Base-by-base conservation (phyloP, 2,797 vertebrate species). In the Psittacula derbiana region DNA sequence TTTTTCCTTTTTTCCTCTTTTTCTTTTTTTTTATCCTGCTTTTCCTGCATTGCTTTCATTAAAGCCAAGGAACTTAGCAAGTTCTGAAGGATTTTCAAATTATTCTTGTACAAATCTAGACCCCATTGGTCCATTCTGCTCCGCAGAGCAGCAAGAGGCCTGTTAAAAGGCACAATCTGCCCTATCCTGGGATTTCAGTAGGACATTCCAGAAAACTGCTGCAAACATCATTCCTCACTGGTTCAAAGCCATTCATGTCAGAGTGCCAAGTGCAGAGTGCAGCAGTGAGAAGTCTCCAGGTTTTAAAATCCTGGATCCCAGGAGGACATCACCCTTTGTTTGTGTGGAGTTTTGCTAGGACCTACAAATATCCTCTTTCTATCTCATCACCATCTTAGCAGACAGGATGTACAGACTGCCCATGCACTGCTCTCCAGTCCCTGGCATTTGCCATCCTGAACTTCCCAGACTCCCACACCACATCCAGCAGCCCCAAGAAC, bases 11-110 rank as follows among this genome's bases (percentile, higher is more conserved):
- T n/a, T 41, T 12, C 24, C 24, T 76, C 19, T 62, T 46, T n/a
- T 28, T 36, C 12, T 30, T 33, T 67, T 72, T 72, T 53, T 60
- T 60, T 7, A 74, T 84, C 80, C 70, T 93, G 50, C 55, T 95
- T 95, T 95, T 95, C 86, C 95, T 93, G 79, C 86, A 50, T 69
- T 38, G 25, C 81, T 91, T 94, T 92, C 3, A 3, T 58, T 88
- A 91, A 43, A 87, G 79, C 69, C 44, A 73, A 83, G 94, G 75
- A 86, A 89, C 62, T 83, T 69, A 86, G 87, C 46, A 58, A 74
- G 81, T 90, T 94, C 84, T 90, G 93, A 93, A 83, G 72, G 81
- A 86, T 93, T 93, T 92, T 86, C 61, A 79, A 47, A 92, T 92
- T 87, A 80, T 80, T 75, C 72, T 83, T 79, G 81, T 75, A 70